These are phyloP conservation scores for Pantala flavescens DNA, from an alignment of 1,140 invertebrate genomes.

Conservation along the genomic window DNA sequence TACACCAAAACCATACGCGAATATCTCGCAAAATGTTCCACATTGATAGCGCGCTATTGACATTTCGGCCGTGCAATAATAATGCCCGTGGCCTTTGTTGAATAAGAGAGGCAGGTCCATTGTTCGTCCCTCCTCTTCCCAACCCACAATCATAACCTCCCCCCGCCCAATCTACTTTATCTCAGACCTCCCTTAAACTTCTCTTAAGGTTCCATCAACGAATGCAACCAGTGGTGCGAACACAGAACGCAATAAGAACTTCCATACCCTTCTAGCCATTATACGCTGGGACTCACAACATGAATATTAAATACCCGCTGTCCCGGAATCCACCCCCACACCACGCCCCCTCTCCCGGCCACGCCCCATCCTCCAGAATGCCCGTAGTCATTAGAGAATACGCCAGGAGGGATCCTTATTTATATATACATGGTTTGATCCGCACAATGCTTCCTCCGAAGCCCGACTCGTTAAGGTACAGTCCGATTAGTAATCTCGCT, in stretches of 20 bases:
- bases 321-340: not conserved
- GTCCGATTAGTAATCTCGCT: no score
- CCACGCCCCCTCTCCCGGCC: not conserved
- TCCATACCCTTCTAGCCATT: not conserved
- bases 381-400: not conserved
- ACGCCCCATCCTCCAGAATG: not conserved
- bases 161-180: not conserved
- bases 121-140: not conserved
- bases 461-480: no score
- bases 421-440: not conserved
- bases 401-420: not conserved
- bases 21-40: no score
- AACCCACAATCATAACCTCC: not conserved
- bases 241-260: not conserved
- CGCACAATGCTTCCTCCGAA: not conserved
- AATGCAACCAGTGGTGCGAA: not conserved
- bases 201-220: not conserved
- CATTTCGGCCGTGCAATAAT: not conserved
- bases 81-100: not conserved
- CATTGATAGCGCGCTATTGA: not conserved
- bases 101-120: conserved; percentile 2
- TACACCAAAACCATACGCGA: no score
- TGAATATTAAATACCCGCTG: not conserved
- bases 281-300: not conserved
- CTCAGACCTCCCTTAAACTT: not conserved